Evolutionary conservation across 2,888 invertebrate genomes (phyloP).

Genomic region (Scelioninae gen. 1): DNA sequence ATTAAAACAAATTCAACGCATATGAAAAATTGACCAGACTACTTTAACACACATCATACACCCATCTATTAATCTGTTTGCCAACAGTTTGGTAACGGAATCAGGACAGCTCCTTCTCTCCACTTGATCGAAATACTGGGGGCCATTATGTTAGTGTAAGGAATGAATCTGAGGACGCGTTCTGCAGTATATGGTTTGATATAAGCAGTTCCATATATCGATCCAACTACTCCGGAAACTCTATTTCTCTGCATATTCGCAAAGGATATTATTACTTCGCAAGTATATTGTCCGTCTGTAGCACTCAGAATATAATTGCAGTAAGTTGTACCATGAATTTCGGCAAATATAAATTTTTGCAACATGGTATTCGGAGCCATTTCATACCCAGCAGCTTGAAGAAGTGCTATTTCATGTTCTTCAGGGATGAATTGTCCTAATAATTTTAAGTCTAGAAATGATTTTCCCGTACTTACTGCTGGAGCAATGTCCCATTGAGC

Average conservation of each 20-base stretch:
- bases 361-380: background rate
- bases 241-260: background rate
- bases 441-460: background rate
- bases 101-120: background rate
- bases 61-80: background rate
- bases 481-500: constrained; percentile 24
- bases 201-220: too few relatives aligned
- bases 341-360: background rate
- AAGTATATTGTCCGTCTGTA: background rate
- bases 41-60: too few relatives aligned
- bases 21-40: too few relatives aligned
- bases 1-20: too few relatives aligned
- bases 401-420: background rate
- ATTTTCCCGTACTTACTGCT: constrained; percentile 10
- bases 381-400: constrained; percentile 5
- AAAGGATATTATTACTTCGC: constrained; percentile 23
- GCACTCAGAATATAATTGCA: constrained; percentile 9
- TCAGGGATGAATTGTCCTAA: background rate
- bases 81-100: background rate
- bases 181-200: too few relatives aligned
- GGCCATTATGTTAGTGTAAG: background rate
- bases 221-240: constrained; percentile 9
- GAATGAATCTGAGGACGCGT: background rate
- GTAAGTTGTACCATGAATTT: constrained; percentile 5
- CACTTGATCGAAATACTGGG: background rate